Base-by-base conservation (phyloP, 2,797 vertebrate genomes). In the Ataeniobius toweri region DNA sequence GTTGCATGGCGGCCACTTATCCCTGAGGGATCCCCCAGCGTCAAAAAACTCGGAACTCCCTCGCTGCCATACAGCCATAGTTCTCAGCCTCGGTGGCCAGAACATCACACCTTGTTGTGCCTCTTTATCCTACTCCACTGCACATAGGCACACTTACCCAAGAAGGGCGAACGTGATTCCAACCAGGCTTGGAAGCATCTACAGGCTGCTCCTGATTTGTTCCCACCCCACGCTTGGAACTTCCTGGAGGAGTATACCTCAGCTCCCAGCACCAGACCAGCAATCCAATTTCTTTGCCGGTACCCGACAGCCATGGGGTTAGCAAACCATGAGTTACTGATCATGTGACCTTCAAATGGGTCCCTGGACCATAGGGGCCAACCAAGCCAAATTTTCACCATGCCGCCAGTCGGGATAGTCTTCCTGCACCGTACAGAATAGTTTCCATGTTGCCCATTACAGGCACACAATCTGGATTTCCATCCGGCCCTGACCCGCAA, bases 201-300 rank as follows among this genome's bases (percentile, higher is more conserved):
- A n/a, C 68, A 71, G 13, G 68, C 41, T 71, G 68, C 41, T 28
- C 68, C 68, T 71, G 24, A n/a, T 44, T 71, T 71, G 10, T 71
- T 5, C n/a, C 1, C 0, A 0, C 44, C 46, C 12, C 18, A 22
- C 0, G 26, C 7, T 10, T 1, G 44, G 44, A 44, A 44, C 44
- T 44, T 36, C 36, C 44, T 44, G 44, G 44, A 7, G 44, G 44
- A 7, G 44, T 44, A 44, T 10, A 53, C 51, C 0, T 14, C 20
- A 1, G 6, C 22, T 0, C 51, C 22, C 6, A 53, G 2, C 0
- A 22, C 20, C 51, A 53, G 1, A 9, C 22, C 55, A 0, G 24
- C 55, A n/a, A 56, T 56, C 55, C 55, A 56, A n/a, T n/a, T 20
- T 1, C 55, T 8, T n/a, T 56, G 55, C 8, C 8, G 7, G 3